Conservation (phyloP, 2,888 invertebrate genomes). For the Kryphioiulus occultus region DNA sequence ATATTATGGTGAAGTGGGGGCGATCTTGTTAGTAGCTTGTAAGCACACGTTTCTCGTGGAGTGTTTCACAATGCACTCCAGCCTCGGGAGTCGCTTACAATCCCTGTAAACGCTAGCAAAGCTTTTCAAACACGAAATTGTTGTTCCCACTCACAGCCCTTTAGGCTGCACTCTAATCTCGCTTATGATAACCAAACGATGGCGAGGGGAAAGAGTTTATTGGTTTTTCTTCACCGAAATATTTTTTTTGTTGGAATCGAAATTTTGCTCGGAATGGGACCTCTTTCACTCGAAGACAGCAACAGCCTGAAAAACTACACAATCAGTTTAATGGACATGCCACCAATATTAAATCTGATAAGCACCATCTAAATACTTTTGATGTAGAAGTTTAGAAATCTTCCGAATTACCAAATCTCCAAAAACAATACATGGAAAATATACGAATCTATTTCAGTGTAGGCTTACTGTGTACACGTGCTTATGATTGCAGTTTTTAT, state of each 20-base stretch:
- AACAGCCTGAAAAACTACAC: not conserved
- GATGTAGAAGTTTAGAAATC: no score
- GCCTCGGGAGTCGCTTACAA: not conserved
- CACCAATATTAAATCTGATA: not conserved
- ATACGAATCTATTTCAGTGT: no score
- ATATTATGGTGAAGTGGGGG: not conserved
- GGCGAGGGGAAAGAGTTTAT: not conserved
- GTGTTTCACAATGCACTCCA: slow-evolving; percentile 10
- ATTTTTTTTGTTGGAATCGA: not conserved
- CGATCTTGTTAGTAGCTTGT: slow-evolving; percentile 25
- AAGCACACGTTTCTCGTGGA: not conserved
- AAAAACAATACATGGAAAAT: no score
- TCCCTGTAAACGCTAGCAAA: not conserved
- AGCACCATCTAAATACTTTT: not conserved
- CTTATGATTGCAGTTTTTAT: no score
- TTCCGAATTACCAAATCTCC: no score
- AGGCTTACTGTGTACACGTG: no score
- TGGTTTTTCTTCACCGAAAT: not conserved
- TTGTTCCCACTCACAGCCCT: slow-evolving; percentile 27
- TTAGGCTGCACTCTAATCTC: slow-evolving; percentile 39
- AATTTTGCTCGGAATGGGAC: not conserved
- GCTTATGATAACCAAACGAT: slow-evolving; percentile 12
- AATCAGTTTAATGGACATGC: not conserved
- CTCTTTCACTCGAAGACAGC: not conserved
- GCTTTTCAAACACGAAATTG: slow-evolving; percentile 33